These are phyloP conservation scores for Drosophila aldrichi DNA, from an alignment of 2,888 invertebrate species.

Conservation along the genomic window DNA sequence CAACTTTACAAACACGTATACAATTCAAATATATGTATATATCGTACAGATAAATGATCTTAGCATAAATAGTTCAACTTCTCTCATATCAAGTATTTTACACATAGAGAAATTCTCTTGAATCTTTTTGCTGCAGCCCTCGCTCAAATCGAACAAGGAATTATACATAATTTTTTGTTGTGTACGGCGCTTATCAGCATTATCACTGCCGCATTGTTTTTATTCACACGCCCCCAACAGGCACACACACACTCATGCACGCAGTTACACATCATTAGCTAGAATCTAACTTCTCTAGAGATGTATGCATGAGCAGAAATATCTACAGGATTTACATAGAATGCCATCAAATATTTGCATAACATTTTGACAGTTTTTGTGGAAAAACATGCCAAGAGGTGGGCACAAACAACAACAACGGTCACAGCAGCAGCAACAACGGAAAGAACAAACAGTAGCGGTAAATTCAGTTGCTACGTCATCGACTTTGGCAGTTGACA, in stretches of 20 bases:
- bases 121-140: constrained; percentile 37
- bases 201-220: constrained; percentile 80
- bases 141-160: constrained; percentile 25
- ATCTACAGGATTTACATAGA: constrained; percentile 60
- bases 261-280: constrained; percentile 11
- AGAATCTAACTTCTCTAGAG: constrained; percentile 21
- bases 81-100: background rate
- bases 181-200: constrained; percentile 55
- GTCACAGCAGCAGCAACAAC: background rate
- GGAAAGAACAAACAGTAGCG: constrained; percentile 12
- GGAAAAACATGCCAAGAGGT: constrained; percentile 74
- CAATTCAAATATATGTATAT: no score
- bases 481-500: constrained; percentile 28
- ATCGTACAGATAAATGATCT: no score
- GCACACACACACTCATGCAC: constrained; percentile 20
- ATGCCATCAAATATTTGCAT: constrained; percentile 72
- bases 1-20: no score
- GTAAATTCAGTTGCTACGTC: constrained; percentile 41
- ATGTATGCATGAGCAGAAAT: constrained; percentile 10
- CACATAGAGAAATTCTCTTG: no score
- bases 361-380: constrained; percentile 76
- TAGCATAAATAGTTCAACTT: no score
- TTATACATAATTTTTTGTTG: constrained; percentile 3
- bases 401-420: constrained; percentile 51
- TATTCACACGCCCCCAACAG: constrained; percentile 82